phyloP scores from a whole-genome alignment of 2,113 vertebrate genomes.

The Apus apus region DNA sequence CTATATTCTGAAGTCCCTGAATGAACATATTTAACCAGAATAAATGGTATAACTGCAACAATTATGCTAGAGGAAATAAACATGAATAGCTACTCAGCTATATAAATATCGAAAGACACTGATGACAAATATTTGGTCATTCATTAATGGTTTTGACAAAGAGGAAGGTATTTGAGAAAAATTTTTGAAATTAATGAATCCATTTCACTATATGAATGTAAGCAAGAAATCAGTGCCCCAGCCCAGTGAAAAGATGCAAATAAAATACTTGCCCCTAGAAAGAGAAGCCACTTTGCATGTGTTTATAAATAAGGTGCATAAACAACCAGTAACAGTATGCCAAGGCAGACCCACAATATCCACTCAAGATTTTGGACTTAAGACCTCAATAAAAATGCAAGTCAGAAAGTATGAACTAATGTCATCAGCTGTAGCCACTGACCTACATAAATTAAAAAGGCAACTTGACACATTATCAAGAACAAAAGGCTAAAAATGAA shows the following conservation, averaged over 20 bases:
- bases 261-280: not conserved
- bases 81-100: not conserved
- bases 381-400: not conserved
- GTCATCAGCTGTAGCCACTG: not conserved
- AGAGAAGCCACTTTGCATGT: not conserved
- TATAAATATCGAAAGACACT: not conserved
- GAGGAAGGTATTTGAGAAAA: not conserved
- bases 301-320: not conserved
- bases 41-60: not conserved
- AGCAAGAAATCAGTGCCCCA: not conserved
- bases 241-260: not conserved
- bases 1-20: not conserved
- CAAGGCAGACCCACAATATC: not conserved
- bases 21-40: not conserved
- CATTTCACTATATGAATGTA: not conserved
- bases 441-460: not conserved
- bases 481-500: not conserved
- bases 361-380: not conserved
- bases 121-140: not conserved
- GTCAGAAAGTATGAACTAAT: constrained; percentile 1
- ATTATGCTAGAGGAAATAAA: not conserved
- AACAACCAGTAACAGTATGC: not conserved
- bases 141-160: not conserved
- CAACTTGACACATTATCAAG: not conserved
- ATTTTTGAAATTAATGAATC: not conserved